These are phyloP conservation scores for Seriola dumerili DNA, from an alignment of 2,113 vertebrate genomes.

Conservation along the genomic window DNA sequence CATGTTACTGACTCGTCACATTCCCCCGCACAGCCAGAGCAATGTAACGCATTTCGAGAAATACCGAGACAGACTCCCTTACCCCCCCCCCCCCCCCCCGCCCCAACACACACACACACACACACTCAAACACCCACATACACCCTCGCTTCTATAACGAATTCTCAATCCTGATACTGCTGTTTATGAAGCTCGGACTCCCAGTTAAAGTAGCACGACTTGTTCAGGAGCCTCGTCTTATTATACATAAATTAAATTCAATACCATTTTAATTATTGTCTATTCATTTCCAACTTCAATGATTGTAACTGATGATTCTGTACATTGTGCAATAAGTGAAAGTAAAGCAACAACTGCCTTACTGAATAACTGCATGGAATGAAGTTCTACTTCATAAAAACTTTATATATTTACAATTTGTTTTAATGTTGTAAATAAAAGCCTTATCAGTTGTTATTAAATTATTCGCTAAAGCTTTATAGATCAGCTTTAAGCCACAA, in stretches of 20 bases:
- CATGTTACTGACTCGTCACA: constrained; percentile 75
- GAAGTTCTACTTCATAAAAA: not conserved
- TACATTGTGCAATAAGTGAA: not conserved
- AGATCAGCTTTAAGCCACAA: not conserved
- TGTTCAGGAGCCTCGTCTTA: not conserved
- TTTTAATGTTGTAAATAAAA: not conserved
- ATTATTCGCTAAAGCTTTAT: not conserved
- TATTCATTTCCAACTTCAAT: not conserved
- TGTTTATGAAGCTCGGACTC: not conserved
- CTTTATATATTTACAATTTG: too few species aligned
- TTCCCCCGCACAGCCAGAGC: constrained; percentile 73
- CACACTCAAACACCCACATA: constrained; percentile 17
- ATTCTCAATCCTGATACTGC: not conserved
- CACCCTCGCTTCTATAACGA: not conserved
- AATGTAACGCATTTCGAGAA: constrained; percentile 71
- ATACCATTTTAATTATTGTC: not conserved
- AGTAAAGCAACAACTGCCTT: not conserved
- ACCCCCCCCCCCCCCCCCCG: not conserved
- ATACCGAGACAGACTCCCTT: constrained; percentile 45
- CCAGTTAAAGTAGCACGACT: not conserved
- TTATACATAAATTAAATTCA: not conserved
- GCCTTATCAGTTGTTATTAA: not conserved
- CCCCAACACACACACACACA: too few species aligned
- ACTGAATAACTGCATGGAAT: not conserved
- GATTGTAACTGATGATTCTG: not conserved